Conservation (phyloP, 1,140 invertebrate species). For the Drosophila mauritiana region DNA sequence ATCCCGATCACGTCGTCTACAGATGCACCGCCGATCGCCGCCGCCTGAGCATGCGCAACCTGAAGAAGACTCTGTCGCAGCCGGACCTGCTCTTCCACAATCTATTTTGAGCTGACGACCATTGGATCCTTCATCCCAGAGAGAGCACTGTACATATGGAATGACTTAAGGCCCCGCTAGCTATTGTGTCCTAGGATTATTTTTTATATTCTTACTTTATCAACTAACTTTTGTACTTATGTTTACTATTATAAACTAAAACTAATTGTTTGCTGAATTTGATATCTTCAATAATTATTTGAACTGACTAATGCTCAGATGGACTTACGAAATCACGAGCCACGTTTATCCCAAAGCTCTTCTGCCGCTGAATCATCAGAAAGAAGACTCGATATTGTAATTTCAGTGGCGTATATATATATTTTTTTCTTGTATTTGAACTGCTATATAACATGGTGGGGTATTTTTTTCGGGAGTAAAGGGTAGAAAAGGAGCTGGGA, state of each 20-base stretch:
- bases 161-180: constrained; percentile 8
- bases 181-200: neutral
- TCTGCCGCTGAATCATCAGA: neutral
- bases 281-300: neutral
- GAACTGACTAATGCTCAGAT: neutral
- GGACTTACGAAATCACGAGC: neutral
- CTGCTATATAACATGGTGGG: constrained; percentile 42
- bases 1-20: constrained; percentile 22
- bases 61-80: constrained; percentile 81
- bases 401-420: constrained; percentile 7
- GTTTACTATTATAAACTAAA: constrained; percentile 9
- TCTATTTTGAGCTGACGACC: constrained; percentile 52
- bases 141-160: constrained; percentile 29
- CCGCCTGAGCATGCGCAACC: constrained; percentile 68
- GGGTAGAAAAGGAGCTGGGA: neutral
- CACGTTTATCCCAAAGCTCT: too few species aligned
- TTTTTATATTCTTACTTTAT: neutral
- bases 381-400: neutral
- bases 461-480: neutral
- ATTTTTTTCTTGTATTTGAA: constrained; percentile 33
- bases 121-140: neutral
- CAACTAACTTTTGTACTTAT: constrained; percentile 16
- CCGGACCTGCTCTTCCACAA: constrained; percentile 80
- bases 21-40: constrained; percentile 78
- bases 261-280: neutral